Base-by-base conservation (phyloP, 1,140 invertebrate genomes). In the Meloidogyne exigua region DNA sequence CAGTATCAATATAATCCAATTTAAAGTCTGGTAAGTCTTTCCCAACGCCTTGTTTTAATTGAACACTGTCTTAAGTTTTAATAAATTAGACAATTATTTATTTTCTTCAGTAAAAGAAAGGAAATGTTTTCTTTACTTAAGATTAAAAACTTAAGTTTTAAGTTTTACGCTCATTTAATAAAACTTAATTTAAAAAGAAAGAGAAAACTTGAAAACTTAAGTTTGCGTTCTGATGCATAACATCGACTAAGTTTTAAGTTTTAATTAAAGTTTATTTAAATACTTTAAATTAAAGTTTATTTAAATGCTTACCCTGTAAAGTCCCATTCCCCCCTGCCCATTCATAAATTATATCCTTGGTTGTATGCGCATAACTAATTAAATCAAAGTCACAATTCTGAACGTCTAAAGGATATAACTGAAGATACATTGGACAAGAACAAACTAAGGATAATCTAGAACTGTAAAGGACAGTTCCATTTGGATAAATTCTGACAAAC, bases 331-430 rank as follows among this genome's bases (percentile, higher is more conserved):
- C 44, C 2, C 39, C 44, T 11, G 25, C 65, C 76, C 76, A 79
- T 64, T 76, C 77, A 62, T 79, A 79, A 21, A 79, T 77, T 39
- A 79, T 79, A 64, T 79, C 78, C 21, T 70, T 71, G 0, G 81
- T 82, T 11, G 81, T 82, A 62, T 76, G 73, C 12, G 81, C 81
- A 75, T 82, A 82, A 68, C 82, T 84, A 69, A 82, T 82, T 65
- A 82, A 71, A 68, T 82, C 81, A 66, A 82, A 82, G 57, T 82
- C 81, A 72, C 81, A 82, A 44, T 81, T 44, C 49, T 82, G 81
- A 15, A 82, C 78, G 71, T 82, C 81, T 42, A 82, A 42, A 11
- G 81, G 81, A 73, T 82, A 82, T 26, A 84, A 44, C 36, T 81
- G 69, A 32, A 80, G 65, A 44, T 68, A 63, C 80, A 81, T 81